phyloP scores from a whole-genome alignment of 23 tunicate genomes.

The Styela clava region DNA sequence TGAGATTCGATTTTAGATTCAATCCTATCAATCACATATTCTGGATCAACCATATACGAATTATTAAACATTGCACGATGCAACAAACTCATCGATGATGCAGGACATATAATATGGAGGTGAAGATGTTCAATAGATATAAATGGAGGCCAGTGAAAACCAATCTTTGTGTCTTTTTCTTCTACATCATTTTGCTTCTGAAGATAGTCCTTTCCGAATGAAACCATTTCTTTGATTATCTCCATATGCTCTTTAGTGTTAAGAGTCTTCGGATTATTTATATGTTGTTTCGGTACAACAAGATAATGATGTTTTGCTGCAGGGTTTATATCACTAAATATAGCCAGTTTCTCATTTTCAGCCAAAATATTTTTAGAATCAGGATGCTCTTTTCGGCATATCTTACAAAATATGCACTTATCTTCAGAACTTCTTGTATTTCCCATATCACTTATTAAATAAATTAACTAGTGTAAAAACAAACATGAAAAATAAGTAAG shows the following conservation, averaged over 20 bases:
- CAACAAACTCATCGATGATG: constrained; percentile 32
- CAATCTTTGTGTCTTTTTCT: constrained; percentile 35
- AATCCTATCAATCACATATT: constrained; percentile 19
- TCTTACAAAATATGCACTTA: constrained; percentile 24
- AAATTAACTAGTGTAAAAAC: no score
- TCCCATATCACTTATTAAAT: no score
- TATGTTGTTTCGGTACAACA: constrained; percentile 60
- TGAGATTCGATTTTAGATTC: constrained; percentile 13
- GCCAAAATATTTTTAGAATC: constrained; percentile 36
- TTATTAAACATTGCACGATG: constrained; percentile 31
- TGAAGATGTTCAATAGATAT: constrained; percentile 81
- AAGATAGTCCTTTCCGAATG: constrained; percentile 50
- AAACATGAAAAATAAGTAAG: no score
- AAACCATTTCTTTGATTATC: constrained; percentile 50
- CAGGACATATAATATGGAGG: constrained; percentile 77
- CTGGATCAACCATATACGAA: constrained; percentile 13
- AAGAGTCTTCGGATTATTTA: constrained; percentile 57
- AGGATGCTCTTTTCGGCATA: constrained; percentile 3
- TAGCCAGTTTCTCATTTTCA: constrained; percentile 43
- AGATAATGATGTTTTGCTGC: constrained; percentile 83
- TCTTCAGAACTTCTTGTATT: not conserved
- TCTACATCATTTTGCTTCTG: constrained; percentile 8
- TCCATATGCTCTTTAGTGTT: constrained; percentile 41
- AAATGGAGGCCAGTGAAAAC: constrained; percentile 97
- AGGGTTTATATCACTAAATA: constrained; percentile 63